These are phyloP conservation scores for Scaptomyza montana DNA, from an alignment of 1,140 invertebrate species.

Conservation along the genomic window DNA sequence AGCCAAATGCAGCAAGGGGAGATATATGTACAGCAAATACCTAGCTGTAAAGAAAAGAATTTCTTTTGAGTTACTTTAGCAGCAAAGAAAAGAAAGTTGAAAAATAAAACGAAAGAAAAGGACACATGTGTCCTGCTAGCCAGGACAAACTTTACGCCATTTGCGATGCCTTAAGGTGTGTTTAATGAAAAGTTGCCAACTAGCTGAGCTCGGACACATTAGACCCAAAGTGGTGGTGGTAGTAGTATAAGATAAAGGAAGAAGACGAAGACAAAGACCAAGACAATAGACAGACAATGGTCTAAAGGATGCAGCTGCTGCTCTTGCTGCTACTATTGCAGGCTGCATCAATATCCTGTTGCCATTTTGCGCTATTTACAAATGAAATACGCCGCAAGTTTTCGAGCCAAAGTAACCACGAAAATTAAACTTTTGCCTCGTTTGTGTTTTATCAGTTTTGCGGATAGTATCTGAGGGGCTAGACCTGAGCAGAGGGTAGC, in stretches of 20 bases:
- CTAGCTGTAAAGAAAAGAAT: conserved; percentile 59
- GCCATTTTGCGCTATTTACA: conserved; percentile 71
- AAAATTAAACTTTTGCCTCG: conserved; percentile 71
- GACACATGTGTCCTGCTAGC: conserved; percentile 49
- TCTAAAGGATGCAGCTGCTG: conserved; percentile 50
- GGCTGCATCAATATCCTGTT: conserved; percentile 71
- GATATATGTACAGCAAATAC: conserved; percentile 24
- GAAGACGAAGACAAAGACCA: background rate
- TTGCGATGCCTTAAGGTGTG: conserved; percentile 66
- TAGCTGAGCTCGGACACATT: conserved; percentile 33
- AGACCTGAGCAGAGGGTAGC: background rate
- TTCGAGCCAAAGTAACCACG: conserved; percentile 65
- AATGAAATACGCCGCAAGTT: conserved; percentile 73
- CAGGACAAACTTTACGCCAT: conserved; percentile 61
- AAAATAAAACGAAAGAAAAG: conserved; percentile 19
- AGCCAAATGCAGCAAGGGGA: conserved; percentile 40
- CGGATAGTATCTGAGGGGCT: background rate
- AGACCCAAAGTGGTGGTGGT: conserved; percentile 11
- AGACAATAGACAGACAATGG: conserved; percentile 57
- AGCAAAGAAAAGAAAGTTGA: conserved; percentile 6
- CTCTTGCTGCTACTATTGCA: conserved; percentile 21
- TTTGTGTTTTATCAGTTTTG: conserved; percentile 50
- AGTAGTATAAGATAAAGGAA: background rate
- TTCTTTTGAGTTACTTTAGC: conserved; percentile 65
- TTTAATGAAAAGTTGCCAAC: conserved; percentile 67